Evolutionary conservation across 2,113 vertebrate genomes (phyloP), one percentile per base, ranked within the genome.

Genomic region (Scomber scombrus): DNA sequence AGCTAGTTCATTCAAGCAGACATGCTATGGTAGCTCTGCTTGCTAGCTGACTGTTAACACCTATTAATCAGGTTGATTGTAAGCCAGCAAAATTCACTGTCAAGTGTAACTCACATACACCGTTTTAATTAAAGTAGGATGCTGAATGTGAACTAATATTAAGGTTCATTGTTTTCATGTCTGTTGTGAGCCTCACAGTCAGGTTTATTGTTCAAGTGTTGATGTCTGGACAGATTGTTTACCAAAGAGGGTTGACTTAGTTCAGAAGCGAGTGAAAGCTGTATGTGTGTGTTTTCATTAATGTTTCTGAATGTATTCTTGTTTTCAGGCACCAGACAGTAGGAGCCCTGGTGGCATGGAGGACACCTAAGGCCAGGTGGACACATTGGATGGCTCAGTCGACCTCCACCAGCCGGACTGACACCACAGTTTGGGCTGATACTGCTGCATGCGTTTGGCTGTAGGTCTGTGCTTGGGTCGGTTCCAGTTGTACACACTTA

Each of bases 1-100:
- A 54, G 75, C 75, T 80, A 77, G 62, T 87, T 88, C 78, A 93
- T 93, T 91, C 82, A 92, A 54, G 78, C 61, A 75, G 67, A 68
- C 40, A 29, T 46, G 81, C 68, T 73, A 45, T 40, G 60, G 56
- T 86, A 84, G 86, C 87, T 55, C 60, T 60, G 34, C 52, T 74
- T 49, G 71, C 78, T 68, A 73, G 81, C 75, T 78, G 51, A 52
- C 40, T n/a, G 31, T 77, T 75, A 16, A 61, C n/a, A 57, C 7
- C 52, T 47, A 18, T 21, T 47, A 62, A 55, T 61, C 34, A 40
- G 34, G 2, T 34, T 31, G 15, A 0, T 74, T 34, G 47, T 1
- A 19, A 2, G 2, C 26, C 65, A 57, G 29, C 62, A 6, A 43
- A 34, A 26, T 47, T 4, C 0, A 63, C 0, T 31, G 4, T 40